These are phyloP conservation scores for Circaetus gallicus DNA, from an alignment of 2,113 vertebrate genomes.

Conservation along the genomic window DNA sequence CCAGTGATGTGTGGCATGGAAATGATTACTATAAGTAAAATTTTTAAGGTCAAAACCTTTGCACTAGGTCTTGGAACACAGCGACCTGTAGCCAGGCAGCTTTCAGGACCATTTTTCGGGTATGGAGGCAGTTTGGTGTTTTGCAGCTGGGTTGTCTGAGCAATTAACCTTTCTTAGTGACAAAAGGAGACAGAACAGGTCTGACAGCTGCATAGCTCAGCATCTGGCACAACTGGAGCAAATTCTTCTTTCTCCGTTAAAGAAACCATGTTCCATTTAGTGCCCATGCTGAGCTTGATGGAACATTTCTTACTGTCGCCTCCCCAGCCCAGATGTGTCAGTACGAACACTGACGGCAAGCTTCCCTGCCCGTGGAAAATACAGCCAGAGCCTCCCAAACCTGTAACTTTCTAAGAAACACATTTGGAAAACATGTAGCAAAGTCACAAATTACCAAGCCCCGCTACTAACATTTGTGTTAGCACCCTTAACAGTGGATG, in stretches of 20 bases:
- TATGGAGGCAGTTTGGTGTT: not conserved
- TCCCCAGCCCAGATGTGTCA: not conserved
- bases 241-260: not conserved
- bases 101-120: not conserved
- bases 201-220: not conserved
- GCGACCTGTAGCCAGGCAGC: not conserved
- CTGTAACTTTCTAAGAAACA: not conserved
- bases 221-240: slow-evolving; percentile 25
- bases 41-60: not conserved
- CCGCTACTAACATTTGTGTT: accelerated
- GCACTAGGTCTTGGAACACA: not conserved
- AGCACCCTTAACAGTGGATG: not conserved
- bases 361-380: not conserved
- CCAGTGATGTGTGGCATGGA: not conserved
- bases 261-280: slow-evolving; percentile 6
- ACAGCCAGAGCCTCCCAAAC: not conserved
- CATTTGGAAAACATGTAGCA: not conserved
- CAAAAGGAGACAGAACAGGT: not conserved
- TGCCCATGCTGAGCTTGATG: not conserved
- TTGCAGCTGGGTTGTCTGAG: not conserved
- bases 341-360: accelerated
- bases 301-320: not conserved
- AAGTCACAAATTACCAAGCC: not conserved
- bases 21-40: not conserved
- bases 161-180: not conserved